Percentiles rank a stretch among this genome's conserved stretches.
Evolutionary conservation across 2,797 vertebrate genomes (phyloP).

Genomic region (Rhyacichthys aspro): DNA sequence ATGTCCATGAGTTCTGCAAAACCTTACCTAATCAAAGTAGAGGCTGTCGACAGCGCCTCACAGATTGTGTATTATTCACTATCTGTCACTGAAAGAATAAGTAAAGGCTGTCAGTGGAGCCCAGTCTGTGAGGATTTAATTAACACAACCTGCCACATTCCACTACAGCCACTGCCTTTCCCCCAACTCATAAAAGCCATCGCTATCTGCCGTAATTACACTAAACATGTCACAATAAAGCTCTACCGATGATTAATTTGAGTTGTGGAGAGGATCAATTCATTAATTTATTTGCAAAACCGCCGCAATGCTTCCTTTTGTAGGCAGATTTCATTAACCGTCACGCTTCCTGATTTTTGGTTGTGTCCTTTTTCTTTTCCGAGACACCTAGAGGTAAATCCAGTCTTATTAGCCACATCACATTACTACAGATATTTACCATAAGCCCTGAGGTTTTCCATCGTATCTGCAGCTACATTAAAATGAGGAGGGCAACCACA

Average conservation of each 20-base stretch:
- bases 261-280: slow-evolving; percentile 70
- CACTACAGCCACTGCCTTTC: slow-evolving; percentile 71
- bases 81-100: slow-evolving; percentile 74
- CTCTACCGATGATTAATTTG: slow-evolving; percentile 70
- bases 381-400: slow-evolving; percentile 57
- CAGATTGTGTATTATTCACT: slow-evolving; percentile 74
- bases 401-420: slow-evolving; percentile 65
- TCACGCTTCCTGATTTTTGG: slow-evolving; percentile 53
- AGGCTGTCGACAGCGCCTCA: slow-evolving; percentile 55
- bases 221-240: slow-evolving; percentile 75
- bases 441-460: slow-evolving; percentile 49
- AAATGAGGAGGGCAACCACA: slow-evolving; percentile 61
- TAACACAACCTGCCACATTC: slow-evolving; percentile 77
- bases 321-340: slow-evolving; percentile 61
- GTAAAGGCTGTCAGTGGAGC: slow-evolving; percentile 75
- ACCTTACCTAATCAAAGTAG: slow-evolving; percentile 56
- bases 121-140: slow-evolving; percentile 75
- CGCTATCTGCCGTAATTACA: slow-evolving; percentile 74
- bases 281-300: slow-evolving; percentile 71
- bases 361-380: slow-evolving; percentile 52
- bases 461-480: slow-evolving; percentile 52
- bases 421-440: slow-evolving; percentile 59
- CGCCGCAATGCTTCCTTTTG: slow-evolving; percentile 44
- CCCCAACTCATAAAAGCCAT: slow-evolving; percentile 73
- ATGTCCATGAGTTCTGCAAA: slow-evolving; percentile 32